A percentile compares a stretch with the other conserved stretches of the same genome.
These are phyloP conservation scores for Paguma larvata DNA, from an alignment of 2,797 vertebrate species.

Conservation along the genomic window DNA sequence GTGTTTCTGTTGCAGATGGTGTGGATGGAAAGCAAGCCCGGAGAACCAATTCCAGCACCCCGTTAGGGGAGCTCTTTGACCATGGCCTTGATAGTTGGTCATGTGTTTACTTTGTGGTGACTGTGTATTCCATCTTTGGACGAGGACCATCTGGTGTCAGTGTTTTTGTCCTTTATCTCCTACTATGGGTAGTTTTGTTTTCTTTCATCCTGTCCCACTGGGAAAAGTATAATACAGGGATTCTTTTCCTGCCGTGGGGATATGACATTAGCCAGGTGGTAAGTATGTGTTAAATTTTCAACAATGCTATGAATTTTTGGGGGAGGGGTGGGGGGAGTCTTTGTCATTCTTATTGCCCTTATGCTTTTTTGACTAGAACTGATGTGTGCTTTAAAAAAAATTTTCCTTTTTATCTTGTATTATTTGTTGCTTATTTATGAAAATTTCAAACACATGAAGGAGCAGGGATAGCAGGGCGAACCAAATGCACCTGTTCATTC, in stretches of 20 bases:
- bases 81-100: constrained; percentile 99
- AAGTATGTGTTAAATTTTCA: constrained; percentile 80
- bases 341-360: not conserved
- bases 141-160: constrained; percentile 93
- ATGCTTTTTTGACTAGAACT: constrained; percentile 26
- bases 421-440: not conserved
- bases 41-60: constrained; percentile 97
- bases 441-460: not conserved
- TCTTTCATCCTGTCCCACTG: constrained; percentile 99
- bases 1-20: constrained; percentile 91
- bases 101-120: constrained; percentile 97
- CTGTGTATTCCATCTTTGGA: constrained; percentile 98
- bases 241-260: constrained; percentile 99
- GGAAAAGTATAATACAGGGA: constrained; percentile 99
- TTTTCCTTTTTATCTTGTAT: not conserved
- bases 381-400: not conserved
- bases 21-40: constrained; percentile 99
- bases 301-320: not conserved
- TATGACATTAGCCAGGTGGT: constrained; percentile 99
- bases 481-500: not conserved
- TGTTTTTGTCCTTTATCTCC: constrained; percentile 94
- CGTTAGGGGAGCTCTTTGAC: constrained; percentile 98
- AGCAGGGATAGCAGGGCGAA: not conserved
- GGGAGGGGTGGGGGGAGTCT: not conserved
- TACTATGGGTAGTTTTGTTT: constrained; percentile 98